phyloP scores from a whole-genome alignment of 2,113 vertebrate species.

The Cairina moschata region DNA sequence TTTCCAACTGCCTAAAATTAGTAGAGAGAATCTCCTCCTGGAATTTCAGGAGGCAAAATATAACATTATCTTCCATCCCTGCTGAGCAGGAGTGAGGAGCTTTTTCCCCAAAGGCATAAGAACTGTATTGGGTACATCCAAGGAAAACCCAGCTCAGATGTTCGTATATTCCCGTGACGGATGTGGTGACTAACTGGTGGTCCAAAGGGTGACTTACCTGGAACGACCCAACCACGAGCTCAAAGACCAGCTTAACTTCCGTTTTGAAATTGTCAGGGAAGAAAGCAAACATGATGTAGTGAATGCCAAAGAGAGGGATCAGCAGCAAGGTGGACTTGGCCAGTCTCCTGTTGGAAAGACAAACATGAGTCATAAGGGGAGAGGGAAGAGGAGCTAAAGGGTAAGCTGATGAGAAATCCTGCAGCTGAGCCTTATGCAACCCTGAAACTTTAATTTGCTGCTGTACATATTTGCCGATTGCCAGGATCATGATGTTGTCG shows the following conservation, averaged over 20 bases:
- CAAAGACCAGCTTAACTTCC: slow-evolving; percentile 87
- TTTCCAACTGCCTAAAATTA: background rate
- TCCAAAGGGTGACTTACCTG: slow-evolving; percentile 82
- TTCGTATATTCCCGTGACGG: background rate
- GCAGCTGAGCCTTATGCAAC: background rate
- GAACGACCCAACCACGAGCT: slow-evolving; percentile 92
- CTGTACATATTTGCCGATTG: background rate
- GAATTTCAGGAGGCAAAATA: background rate
- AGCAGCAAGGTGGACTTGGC: slow-evolving; percentile 96
- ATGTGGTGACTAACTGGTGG: background rate
- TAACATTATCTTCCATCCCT: background rate
- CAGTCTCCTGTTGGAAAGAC: slow-evolving; percentile 84
- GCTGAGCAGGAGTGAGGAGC: background rate
- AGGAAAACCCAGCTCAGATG: background rate
- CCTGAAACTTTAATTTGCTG: background rate
- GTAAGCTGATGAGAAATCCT: background rate
- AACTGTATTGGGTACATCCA: background rate
- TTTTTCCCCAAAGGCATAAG: background rate
- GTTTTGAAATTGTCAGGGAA: slow-evolving; percentile 90
- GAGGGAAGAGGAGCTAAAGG: background rate
- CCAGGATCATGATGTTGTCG: background rate
- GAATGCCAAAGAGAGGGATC: slow-evolving; percentile 95
- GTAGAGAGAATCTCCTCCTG: background rate
- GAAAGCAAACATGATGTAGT: slow-evolving; percentile 95
- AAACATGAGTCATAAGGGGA: background rate